Conservation (phyloP, 1,140 invertebrate genomes). For the Pogonognathellus flavescens region DNA sequence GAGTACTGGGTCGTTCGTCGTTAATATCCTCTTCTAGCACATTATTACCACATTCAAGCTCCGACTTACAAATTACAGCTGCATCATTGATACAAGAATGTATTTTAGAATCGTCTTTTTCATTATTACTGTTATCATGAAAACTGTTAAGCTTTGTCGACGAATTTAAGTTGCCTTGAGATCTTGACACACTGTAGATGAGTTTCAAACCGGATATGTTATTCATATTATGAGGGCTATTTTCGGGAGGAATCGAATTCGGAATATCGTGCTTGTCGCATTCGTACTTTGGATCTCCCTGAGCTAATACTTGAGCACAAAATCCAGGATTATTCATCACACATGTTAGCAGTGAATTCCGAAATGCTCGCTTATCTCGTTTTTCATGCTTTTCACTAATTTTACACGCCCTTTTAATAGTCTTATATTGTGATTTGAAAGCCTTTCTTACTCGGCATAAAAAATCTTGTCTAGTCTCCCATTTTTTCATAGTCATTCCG, state of each 20-base stretch:
- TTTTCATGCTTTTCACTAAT: constrained; percentile 57
- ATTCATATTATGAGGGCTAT: no score
- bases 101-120: background rate
- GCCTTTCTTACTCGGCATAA: constrained; percentile 57
- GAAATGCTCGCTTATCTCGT: constrained; percentile 54
- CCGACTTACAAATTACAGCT: background rate
- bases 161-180: no score
- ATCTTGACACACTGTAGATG: no score
- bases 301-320: constrained; percentile 62
- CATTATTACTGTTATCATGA: background rate
- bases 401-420: constrained; percentile 56
- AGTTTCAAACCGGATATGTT: no score
- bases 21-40: background rate
- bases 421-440: constrained; percentile 62
- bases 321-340: constrained; percentile 51
- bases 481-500: background rate
- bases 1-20: background rate
- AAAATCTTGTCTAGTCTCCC: constrained; percentile 57
- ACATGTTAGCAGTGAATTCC: constrained; percentile 57
- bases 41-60: background rate
- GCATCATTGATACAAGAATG: background rate
- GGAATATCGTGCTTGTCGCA: no score
- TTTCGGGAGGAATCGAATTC: no score
- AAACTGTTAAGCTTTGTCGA: no score
- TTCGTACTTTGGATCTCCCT: constrained; percentile 32